Evolutionary conservation across 2,113 vertebrate species (phyloP).

Genomic region (Lamprotornis superbus): DNA sequence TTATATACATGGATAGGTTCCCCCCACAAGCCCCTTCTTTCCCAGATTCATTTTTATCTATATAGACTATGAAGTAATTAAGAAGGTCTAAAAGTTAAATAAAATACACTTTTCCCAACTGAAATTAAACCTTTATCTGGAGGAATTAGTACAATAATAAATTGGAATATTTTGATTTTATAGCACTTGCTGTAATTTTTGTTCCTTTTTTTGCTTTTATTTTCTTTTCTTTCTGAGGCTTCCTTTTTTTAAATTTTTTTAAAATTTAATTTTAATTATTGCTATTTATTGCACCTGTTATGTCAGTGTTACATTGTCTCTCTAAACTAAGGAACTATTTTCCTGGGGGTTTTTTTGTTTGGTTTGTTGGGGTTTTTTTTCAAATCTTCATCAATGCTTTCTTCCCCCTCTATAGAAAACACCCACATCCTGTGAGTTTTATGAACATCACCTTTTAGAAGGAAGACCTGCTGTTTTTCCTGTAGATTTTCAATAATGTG

Average conservation of each 20-base stretch:
- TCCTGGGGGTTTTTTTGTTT: neutral
- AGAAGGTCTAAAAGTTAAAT: neutral
- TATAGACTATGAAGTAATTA: neutral
- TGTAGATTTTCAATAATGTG: neutral
- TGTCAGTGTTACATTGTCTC: neutral
- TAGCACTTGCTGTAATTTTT: neutral
- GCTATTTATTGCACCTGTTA: neutral
- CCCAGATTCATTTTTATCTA: neutral
- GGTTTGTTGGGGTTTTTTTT: neutral
- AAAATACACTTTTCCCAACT: neutral
- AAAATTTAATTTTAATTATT: neutral
- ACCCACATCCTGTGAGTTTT: neutral
- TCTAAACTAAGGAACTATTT: neutral
- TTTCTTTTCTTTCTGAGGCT: neutral
- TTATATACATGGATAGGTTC: neutral
- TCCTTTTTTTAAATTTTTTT: neutral
- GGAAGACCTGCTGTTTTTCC: neutral
- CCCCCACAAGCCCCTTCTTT: neutral
- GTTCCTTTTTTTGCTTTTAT: rapidly evolving
- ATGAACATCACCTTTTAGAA: neutral
- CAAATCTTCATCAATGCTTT: neutral
- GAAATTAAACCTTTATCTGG: neutral
- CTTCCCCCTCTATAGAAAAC: neutral
- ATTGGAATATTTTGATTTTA: neutral
- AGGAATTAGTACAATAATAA: neutral